Base-by-base conservation (phyloP, 1,140 invertebrate species). In the Trissolcus basalis region DNA sequence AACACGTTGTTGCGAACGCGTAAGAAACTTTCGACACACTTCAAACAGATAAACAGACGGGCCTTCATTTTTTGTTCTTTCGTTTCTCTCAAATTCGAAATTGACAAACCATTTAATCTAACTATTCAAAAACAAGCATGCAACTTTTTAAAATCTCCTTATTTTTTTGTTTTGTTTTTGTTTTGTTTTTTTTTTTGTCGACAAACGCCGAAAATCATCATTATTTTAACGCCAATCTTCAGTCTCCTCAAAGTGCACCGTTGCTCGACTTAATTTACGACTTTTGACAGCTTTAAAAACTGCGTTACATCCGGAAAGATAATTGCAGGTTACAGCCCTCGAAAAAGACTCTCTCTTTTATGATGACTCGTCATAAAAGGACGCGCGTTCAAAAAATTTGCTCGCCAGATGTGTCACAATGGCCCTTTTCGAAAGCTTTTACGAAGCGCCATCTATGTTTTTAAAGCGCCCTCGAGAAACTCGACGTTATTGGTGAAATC, bases 291-390 rank as follows among this genome's bases (percentile, higher is more conserved):
- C 13, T 47, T 53, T 15, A 33, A 71, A 47, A 39, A 45, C 39
- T 41, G 36, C 53, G 53, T 60, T 59, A 72, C 45, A 48, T 73
- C 65, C 47, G 59, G 27, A 0, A 35, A 45, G 43, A 67, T 73
- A 60, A 73, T 73, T 73, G 70, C 54, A 55, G 49, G 56, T 67
- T 73, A 65, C 41, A n/a, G 54, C 44, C 69, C 64, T 19, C 19
- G 19, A 9, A 73, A 65, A 73, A 64, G 69, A 47, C 71, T 74
- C 71, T 74, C 71, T 67, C 71, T 74, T 81, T 79, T 81, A 80
- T 69, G 63, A 74, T 54, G 44, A 56, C 58, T 47, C 32, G 71
- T 74, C 56, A 45, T 71, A 71, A 74, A 74, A 67, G 49, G 48
- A 35, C 48, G 27, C 43, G 56, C 50, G 6, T n/a, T n/a, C n/a